Evolutionary conservation across 1,140 invertebrate species (phyloP).

Genomic region (Lucilia sericata): DNA sequence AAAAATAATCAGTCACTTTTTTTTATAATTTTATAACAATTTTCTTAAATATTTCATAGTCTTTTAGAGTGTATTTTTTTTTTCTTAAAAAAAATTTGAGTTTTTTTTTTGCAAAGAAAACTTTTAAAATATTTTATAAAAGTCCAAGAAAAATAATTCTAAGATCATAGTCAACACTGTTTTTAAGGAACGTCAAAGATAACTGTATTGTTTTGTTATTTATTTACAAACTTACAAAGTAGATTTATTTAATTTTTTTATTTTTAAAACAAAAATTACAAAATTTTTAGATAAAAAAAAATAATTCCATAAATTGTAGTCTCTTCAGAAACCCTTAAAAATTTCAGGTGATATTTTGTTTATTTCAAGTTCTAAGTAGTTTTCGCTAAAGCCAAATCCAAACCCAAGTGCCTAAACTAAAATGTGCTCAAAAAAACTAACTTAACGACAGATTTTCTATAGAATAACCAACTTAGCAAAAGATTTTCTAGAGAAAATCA

Average conservation of each 20-base stretch:
- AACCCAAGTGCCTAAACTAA: no score
- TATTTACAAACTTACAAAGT: conserved; percentile 42
- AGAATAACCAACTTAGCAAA: no score
- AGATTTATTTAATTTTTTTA: not conserved
- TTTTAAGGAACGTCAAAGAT: conserved; percentile 43
- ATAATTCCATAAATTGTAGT: not conserved
- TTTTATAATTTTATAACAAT: not conserved
- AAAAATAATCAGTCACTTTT: not conserved
- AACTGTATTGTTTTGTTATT: conserved; percentile 43
- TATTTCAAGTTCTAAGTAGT: no score
- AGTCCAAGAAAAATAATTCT: not conserved
- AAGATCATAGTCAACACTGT: conserved; percentile 39
- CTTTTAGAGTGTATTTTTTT: not conserved
- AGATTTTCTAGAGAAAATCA: no score
- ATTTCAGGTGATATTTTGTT: no score
- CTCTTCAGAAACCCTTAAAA: no score
- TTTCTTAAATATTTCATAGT: not conserved
- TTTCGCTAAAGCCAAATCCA: no score
- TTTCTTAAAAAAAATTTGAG: not conserved
- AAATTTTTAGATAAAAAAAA: not conserved
- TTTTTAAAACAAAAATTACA: not conserved
- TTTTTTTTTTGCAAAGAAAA: no score
- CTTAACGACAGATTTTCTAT: no score
- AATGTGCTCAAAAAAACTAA: no score
- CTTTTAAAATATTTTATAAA: no score